Conservation (phyloP, 1,140 invertebrate species). For the Magallana angulata region DNA sequence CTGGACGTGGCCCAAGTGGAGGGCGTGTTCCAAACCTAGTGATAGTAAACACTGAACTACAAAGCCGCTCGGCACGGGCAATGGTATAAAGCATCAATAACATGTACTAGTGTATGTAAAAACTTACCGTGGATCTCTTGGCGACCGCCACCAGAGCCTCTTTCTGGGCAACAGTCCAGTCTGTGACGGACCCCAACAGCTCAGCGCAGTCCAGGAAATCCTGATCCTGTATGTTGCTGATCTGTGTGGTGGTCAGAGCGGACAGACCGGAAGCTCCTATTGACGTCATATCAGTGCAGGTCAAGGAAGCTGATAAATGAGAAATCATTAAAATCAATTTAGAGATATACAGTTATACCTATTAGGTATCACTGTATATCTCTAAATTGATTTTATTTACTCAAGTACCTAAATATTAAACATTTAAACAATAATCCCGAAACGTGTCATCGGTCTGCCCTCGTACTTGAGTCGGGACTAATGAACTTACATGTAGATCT, state of each 20-base stretch:
- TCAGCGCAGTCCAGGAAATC: conserved; percentile 49
- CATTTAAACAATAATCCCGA: no score
- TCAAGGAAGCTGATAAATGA: conserved; percentile 9
- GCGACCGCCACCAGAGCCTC: conserved; percentile 41
- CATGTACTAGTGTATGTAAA: no score
- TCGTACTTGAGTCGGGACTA: background rate
- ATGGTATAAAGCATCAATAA: no score
- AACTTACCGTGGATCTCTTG: conserved; percentile 40
- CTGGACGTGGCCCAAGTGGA: conserved; percentile 40
- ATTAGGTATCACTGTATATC: no score
- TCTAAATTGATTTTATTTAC: no score
- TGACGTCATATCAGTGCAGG: conserved; percentile 44
- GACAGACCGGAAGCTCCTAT: conserved; percentile 47
- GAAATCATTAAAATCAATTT: background rate
- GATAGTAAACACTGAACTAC: background rate
- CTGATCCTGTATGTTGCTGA: conserved; percentile 39
- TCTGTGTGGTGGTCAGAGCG: conserved; percentile 44
- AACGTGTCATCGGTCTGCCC: no score
- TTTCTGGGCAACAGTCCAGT: conserved; percentile 28
- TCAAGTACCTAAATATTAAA: no score
- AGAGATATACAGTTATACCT: no score
- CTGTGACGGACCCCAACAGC: conserved; percentile 34
- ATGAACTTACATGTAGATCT: conserved; percentile 35
- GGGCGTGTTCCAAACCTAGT: conserved; percentile 50
- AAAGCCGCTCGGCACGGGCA: no score